Conservation (phyloP, 2,113 vertebrate genomes). For the Megaptera novaeangliae region DNA sequence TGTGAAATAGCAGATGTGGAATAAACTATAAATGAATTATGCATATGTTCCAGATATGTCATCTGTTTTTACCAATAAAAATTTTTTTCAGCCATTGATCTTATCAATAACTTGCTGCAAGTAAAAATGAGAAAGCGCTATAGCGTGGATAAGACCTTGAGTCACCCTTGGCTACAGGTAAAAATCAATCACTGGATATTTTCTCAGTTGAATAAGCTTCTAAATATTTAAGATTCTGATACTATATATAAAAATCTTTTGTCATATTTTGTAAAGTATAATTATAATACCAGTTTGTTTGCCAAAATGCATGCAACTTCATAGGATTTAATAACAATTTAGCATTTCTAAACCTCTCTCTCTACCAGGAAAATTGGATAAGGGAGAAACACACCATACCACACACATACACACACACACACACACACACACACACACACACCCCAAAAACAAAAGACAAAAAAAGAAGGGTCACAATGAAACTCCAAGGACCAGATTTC, state of each 20-base stretch:
- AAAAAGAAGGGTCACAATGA: background rate
- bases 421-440: background rate
- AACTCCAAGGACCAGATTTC: constrained; percentile 27
- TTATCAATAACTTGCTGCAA: constrained; percentile 98
- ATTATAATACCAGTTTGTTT: background rate
- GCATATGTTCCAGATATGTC: background rate
- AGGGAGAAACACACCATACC: background rate
- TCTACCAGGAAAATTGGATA: background rate
- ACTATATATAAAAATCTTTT: background rate
- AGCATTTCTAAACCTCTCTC: background rate
- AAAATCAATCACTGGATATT: constrained; percentile 21
- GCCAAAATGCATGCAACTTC: background rate
- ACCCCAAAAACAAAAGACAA: background rate
- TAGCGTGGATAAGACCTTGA: constrained; percentile 97
- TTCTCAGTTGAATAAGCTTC: background rate
- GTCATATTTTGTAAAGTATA: background rate
- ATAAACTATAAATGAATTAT: constrained; percentile 1
- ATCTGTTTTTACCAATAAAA: constrained; percentile 44
- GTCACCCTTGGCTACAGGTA: constrained; percentile 98
- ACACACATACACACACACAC: background rate
- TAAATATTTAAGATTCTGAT: background rate
- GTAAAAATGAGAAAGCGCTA: constrained; percentile 99
- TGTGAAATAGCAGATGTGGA: background rate
- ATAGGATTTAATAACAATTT: background rate
- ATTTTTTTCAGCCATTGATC: constrained; percentile 92